These are phyloP conservation scores for Acanthacorydalis orientalis DNA, from an alignment of 2,888 invertebrate species.

Conservation along the genomic window DNA sequence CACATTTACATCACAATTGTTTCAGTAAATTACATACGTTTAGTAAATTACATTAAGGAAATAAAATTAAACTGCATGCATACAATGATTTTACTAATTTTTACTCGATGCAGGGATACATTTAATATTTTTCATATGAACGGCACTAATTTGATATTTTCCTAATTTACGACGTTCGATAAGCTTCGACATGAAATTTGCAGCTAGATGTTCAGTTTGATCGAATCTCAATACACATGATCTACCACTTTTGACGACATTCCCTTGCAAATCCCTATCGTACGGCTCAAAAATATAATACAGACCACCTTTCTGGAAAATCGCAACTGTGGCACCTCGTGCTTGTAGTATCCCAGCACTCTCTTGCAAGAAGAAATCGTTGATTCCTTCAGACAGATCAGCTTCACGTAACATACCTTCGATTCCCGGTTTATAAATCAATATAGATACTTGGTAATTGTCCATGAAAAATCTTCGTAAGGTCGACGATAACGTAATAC, in stretches of 20 bases:
- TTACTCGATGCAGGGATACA: neutral
- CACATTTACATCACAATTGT: no score
- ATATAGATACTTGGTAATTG: slow-evolving; percentile 30
- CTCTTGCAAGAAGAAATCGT: slow-evolving; percentile 40
- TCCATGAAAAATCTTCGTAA: slow-evolving; percentile 37
- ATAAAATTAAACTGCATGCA: no score
- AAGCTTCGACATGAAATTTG: slow-evolving; percentile 8
- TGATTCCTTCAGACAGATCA: slow-evolving; percentile 24
- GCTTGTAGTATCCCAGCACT: slow-evolving; percentile 36
- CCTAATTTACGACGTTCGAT: no score
- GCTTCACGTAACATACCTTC: slow-evolving; percentile 20
- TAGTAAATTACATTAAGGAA: no score
- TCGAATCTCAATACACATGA: slow-evolving; percentile 15
- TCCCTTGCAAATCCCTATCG: slow-evolving; percentile 33
- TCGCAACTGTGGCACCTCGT: slow-evolving; percentile 31
- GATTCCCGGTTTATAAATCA: slow-evolving; percentile 26
- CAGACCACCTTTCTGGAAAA: slow-evolving; percentile 32
- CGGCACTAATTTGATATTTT: neutral
- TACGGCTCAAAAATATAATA: slow-evolving; percentile 45
- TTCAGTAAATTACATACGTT: no score
- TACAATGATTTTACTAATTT: no score
- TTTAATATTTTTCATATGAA: slow-evolving; percentile 2
- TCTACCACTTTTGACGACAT: slow-evolving; percentile 11
- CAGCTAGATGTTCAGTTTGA: slow-evolving; percentile 11
- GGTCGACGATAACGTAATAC: slow-evolving; percentile 21